These are phyloP conservation scores for Drosophila villosipedis DNA, from an alignment of 2,888 invertebrate genomes.

Conservation along the genomic window DNA sequence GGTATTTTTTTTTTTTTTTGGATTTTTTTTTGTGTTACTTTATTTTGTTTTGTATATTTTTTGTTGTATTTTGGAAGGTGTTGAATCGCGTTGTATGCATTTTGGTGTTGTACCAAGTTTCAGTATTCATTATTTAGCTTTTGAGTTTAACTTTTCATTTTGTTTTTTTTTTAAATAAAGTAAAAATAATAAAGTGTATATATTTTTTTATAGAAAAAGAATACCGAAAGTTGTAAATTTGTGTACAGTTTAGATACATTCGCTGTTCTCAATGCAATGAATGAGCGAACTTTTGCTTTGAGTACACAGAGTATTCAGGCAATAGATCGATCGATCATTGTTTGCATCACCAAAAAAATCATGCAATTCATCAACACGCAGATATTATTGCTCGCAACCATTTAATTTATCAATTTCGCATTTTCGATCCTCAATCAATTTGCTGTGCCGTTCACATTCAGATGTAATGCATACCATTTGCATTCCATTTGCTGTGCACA, in stretches of 20 bases:
- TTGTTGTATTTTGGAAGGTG: slow-evolving; percentile 45
- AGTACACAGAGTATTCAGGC: slow-evolving; percentile 34
- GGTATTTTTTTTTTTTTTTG: slow-evolving; percentile 38
- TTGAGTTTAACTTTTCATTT: slow-evolving; percentile 17
- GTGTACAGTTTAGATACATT: slow-evolving; percentile 50
- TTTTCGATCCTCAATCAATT: slow-evolving; percentile 54
- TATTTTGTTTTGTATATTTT: slow-evolving; percentile 29
- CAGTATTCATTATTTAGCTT: slow-evolving; percentile 59
- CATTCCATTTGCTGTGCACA: slow-evolving; percentile 69
- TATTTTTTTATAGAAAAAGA: slow-evolving; percentile 26
- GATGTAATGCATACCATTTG: slow-evolving; percentile 57
- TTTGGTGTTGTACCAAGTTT: slow-evolving; percentile 60
- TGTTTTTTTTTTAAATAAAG: slow-evolving; percentile 18
- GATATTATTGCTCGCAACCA: slow-evolving; percentile 86
- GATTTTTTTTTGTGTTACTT: slow-evolving; percentile 35
- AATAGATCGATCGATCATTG: slow-evolving; percentile 84
- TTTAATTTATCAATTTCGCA: slow-evolving; percentile 61
- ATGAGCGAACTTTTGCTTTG: slow-evolving; percentile 75
- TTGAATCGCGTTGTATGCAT: slow-evolving; percentile 60
- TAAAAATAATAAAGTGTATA: slow-evolving; percentile 12
- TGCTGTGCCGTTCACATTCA: slow-evolving; percentile 51
- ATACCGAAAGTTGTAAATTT: slow-evolving; percentile 63
- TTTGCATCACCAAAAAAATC: slow-evolving; percentile 81
- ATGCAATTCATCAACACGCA: slow-evolving; percentile 85
- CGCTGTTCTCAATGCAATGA: slow-evolving; percentile 79